Evolutionary conservation across 2,113 vertebrate species (phyloP).

Genomic region (Strix uralensis): DNA sequence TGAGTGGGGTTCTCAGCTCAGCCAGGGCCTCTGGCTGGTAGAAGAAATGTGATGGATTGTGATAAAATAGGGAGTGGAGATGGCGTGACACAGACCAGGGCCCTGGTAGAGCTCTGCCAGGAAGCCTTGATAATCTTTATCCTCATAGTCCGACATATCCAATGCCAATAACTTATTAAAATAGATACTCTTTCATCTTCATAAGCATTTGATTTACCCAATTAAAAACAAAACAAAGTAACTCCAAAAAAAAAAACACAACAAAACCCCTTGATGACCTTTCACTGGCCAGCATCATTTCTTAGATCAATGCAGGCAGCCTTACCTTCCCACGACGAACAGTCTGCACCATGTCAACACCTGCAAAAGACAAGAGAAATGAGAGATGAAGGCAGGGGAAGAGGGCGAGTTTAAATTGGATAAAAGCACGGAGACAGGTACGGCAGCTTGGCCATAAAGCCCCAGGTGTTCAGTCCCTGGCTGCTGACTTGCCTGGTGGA

Average conservation of each 20-base stretch:
- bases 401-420: background rate
- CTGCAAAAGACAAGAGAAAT: background rate
- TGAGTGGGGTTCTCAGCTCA: rapidly evolving
- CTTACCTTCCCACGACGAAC: background rate
- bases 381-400: background rate
- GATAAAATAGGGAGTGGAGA: background rate
- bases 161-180: background rate
- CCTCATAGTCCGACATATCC: background rate
- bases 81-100: background rate
- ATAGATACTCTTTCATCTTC: background rate
- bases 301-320: background rate
- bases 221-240: background rate
- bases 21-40: background rate
- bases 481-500: background rate
- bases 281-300: background rate
- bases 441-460: background rate
- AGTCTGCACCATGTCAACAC: background rate
- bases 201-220: background rate
- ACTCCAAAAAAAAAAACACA: background rate
- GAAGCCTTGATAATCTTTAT: background rate
- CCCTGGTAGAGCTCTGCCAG: background rate
- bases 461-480: background rate
- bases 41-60: rapidly evolving
- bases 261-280: background rate
- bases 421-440: background rate